These are phyloP conservation scores for Orthonevra nobilis DNA, from an alignment of 2,888 invertebrate species.

Conservation along the genomic window DNA sequence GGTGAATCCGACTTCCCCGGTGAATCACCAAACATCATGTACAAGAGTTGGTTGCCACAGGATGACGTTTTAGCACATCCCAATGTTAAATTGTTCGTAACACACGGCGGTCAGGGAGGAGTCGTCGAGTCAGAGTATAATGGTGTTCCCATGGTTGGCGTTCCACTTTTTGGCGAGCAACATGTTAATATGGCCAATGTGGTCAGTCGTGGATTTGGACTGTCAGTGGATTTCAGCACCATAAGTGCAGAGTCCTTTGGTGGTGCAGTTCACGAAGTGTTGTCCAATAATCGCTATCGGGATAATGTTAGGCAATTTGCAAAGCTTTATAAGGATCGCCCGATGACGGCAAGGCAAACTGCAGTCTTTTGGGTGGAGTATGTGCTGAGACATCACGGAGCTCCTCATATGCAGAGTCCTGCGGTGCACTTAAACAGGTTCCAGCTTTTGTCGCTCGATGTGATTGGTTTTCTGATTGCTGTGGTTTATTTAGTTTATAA, in stretches of 20 bases:
- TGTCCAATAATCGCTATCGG: slow-evolving; percentile 73
- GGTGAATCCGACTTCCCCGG: slow-evolving; percentile 80
- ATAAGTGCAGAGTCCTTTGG: slow-evolving; percentile 70
- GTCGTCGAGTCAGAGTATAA: slow-evolving; percentile 89
- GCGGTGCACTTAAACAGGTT: slow-evolving; percentile 80
- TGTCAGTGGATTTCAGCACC: slow-evolving; percentile 66
- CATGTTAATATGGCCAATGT: slow-evolving; percentile 88
- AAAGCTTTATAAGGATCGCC: slow-evolving; percentile 81
- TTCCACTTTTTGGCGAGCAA: slow-evolving; percentile 90
- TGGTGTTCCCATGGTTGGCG: slow-evolving; percentile 86
- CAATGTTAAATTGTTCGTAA: slow-evolving; percentile 81
- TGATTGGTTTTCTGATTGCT: slow-evolving; percentile 73
- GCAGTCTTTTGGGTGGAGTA: slow-evolving; percentile 83
- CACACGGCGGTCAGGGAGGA: slow-evolving; percentile 83
- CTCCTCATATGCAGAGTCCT: slow-evolving; percentile 81
- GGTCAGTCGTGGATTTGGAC: slow-evolving; percentile 82
- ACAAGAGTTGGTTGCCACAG: slow-evolving; percentile 81
- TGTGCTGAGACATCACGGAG: slow-evolving; percentile 81
- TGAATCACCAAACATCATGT: slow-evolving; percentile 76
- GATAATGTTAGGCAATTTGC: slow-evolving; percentile 79
- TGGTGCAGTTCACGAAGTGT: slow-evolving; percentile 72
- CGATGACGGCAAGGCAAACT: slow-evolving; percentile 81
- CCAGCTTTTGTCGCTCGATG: slow-evolving; percentile 81
- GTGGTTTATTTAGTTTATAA: slow-evolving; percentile 44
- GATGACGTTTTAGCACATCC: slow-evolving; percentile 88